phyloP scores from a whole-genome alignment of 2,113 vertebrate genomes.

The Microtus oregoni region DNA sequence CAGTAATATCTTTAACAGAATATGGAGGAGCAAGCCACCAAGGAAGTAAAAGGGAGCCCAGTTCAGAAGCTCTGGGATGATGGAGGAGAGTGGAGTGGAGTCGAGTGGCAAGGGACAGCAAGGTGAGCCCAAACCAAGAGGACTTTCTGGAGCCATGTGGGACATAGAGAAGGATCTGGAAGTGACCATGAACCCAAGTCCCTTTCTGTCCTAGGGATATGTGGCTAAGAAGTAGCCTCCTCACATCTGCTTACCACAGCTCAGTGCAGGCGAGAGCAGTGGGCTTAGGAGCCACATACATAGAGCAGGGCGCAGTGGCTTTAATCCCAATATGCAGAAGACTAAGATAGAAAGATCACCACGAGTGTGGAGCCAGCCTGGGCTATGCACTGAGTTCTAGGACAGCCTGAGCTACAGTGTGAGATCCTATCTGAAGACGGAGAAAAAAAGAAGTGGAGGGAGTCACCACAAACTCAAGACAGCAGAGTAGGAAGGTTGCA shows the following conservation, averaged over 20 bases:
- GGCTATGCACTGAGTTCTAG: neutral
- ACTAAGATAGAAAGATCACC: neutral
- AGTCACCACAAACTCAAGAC: neutral
- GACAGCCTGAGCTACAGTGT: neutral
- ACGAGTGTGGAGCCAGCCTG: neutral
- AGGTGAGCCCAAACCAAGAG: neutral
- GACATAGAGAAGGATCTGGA: neutral
- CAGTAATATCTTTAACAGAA: neutral
- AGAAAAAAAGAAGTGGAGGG: neutral
- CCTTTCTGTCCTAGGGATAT: neutral
- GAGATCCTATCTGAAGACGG: neutral
- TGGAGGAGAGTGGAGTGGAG: too few species aligned
- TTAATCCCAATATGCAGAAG: neutral
- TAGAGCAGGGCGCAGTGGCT: neutral
- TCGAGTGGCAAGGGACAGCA: neutral
- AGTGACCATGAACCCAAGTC: neutral
- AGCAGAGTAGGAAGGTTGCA: neutral
- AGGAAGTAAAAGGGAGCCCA: neutral
- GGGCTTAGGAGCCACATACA: neutral
- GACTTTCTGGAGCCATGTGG: neutral
- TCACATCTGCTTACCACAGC: neutral
- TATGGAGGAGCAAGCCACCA: neutral
- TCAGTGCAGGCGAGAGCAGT: neutral
- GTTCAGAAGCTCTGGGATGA: neutral
- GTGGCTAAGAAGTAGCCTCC: neutral